Base-by-base conservation (phyloP, 2,797 vertebrate species). In the Buphagus erythrorhynchus region DNA sequence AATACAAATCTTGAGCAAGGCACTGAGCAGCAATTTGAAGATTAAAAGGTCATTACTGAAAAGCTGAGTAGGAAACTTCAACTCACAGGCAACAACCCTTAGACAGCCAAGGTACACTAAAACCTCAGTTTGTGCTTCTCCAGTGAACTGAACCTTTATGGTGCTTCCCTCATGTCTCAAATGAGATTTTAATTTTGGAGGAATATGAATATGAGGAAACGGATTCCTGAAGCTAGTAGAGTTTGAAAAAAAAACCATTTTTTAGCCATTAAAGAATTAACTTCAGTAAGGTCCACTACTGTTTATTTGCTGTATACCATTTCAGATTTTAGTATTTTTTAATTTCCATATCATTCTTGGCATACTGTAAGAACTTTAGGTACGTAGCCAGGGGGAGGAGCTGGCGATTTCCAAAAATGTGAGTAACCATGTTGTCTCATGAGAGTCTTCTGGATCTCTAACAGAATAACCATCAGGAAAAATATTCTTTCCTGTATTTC, bases 191-290 rank as follows among this genome's bases (percentile, higher is more conserved):
- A 29, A 40, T 80, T 90, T 72, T 72, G 31, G 51, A 35, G 61
- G 14, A 85, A 16, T 57, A 25, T 69, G 16, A 75, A 26, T 83
- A 10, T 62, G 26, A 78, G 19, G 21, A 51, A 68, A 68, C 16
- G 21, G 19, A 40, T 73, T 79, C 72, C 31, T 59, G 25, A 72
- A 86, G 24, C 21, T 18, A 25, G 33, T 17, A 29, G 61, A 54
- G 24, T 40, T 86, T 79, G 36, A 18, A 6, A 26, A 69, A 79
- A 25, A 25, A 0, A 0, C 2, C 3, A 3, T 26, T 28, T 78
- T 81, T 67, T 76, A 57, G 26, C 26, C 3, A 14, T 82, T 88
- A 16, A 67, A 58, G 8, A 74, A 36, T 61, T 61, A 55, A 33
- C 5, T 61, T 55, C 13, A 33, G 6, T 29, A 54, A 63, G 15